Conservation (phyloP, 2,113 vertebrate species). For the Pardalotus punctatus region DNA sequence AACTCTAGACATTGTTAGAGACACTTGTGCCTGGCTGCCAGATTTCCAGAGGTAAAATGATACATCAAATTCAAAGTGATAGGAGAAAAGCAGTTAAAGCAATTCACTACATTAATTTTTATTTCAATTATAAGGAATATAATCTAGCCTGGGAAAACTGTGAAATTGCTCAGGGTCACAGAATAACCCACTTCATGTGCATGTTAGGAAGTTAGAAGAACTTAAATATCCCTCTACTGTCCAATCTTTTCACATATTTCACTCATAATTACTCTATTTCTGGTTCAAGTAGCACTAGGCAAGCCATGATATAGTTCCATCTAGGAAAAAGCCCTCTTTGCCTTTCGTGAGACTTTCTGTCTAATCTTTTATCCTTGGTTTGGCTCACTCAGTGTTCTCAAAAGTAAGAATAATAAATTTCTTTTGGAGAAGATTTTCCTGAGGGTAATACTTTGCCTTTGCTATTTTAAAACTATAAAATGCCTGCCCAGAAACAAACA, state of each 20-base stretch:
- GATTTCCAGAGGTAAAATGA: not conserved
- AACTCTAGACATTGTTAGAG: not conserved
- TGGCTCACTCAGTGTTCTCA: not conserved
- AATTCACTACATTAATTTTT: constrained; percentile 11
- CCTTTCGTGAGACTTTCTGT: not conserved
- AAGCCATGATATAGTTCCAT: not conserved
- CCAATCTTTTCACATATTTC: not conserved
- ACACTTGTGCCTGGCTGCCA: not conserved
- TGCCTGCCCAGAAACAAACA: not conserved
- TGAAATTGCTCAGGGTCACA: not conserved
- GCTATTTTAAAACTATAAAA: not conserved
- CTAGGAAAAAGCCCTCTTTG: not conserved
- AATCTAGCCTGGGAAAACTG: not conserved
- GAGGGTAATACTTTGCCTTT: not conserved
- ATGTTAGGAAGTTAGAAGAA: not conserved
- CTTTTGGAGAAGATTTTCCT: not conserved
- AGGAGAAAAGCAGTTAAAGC: not conserved
- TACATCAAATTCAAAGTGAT: not conserved
- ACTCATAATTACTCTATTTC: not conserved
- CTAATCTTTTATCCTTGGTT: not conserved
- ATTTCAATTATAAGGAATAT: constrained; percentile 1
- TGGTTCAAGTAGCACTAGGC: not conserved
- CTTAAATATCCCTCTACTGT: not conserved
- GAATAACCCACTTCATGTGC: not conserved
- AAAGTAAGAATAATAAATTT: not conserved